Conservation (phyloP, 2,888 invertebrate species). For the Oscheius sp. region DNA sequence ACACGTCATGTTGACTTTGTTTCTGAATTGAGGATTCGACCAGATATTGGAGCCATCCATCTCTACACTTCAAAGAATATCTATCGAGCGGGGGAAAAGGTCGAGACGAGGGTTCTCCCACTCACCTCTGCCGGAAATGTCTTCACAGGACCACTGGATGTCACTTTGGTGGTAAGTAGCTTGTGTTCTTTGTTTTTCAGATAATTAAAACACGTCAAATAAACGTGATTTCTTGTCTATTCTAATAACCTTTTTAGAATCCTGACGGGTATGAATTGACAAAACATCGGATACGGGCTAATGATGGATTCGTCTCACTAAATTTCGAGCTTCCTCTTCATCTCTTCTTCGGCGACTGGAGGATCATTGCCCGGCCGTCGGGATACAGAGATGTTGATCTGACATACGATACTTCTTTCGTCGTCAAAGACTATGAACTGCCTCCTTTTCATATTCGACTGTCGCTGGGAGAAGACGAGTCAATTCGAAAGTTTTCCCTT, state of each 20-base stretch:
- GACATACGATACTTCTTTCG: slow-evolving; percentile 36
- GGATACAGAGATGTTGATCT: slow-evolving; percentile 32
- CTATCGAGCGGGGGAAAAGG: slow-evolving; percentile 57
- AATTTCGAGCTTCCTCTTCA: slow-evolving; percentile 53
- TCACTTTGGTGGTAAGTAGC: slow-evolving; percentile 6
- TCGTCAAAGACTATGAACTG: slow-evolving; percentile 47
- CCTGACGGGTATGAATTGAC: slow-evolving; percentile 49
- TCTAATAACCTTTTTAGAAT: slow-evolving; percentile 37
- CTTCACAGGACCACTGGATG: slow-evolving; percentile 11
- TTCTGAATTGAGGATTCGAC: slow-evolving; percentile 36
- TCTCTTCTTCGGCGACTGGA: slow-evolving; percentile 61
- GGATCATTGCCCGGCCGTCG: slow-evolving; percentile 38
- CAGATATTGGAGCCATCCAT: slow-evolving; percentile 56
- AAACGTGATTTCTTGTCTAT: too few relatives aligned
- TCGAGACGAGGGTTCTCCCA: neutral
- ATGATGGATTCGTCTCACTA: slow-evolving; percentile 35
- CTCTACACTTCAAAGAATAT: slow-evolving; percentile 61
- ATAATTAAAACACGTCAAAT: neutral
- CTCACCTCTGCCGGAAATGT: neutral
- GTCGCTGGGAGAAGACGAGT: slow-evolving; percentile 20
- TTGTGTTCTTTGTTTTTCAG: neutral
- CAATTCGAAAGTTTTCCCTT: neutral
- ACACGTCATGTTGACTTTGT: slow-evolving; percentile 19
- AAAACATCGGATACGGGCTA: slow-evolving; percentile 30
- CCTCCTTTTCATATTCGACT: slow-evolving; percentile 38